Evolutionary conservation across 2,113 vertebrate genomes (phyloP).

Genomic region (Lagopus leucura): DNA sequence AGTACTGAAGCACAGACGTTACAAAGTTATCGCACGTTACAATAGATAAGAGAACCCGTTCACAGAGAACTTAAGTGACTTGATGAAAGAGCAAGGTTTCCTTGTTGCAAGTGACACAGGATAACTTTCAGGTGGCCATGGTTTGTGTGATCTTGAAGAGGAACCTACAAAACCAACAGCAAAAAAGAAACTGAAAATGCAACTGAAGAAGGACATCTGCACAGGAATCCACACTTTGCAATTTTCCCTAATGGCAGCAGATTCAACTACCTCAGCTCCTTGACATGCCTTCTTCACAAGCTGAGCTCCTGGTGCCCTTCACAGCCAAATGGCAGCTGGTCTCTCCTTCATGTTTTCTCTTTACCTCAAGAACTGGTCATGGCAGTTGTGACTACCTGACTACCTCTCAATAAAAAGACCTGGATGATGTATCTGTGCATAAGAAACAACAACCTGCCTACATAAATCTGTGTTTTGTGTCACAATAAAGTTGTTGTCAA

Average conservation of each 20-base stretch:
- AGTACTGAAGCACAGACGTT: not conserved
- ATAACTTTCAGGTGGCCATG: not conserved
- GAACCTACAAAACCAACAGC: not conserved
- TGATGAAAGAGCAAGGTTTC: not conserved
- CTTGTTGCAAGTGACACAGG: not conserved
- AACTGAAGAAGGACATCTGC: not conserved
- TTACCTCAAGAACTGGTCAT: not conserved
- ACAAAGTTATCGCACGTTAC: not conserved
- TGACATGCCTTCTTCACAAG: not conserved
- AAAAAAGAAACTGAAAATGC: not conserved
- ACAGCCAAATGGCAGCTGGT: not conserved
- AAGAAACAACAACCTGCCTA: not conserved
- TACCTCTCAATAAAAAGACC: not conserved
- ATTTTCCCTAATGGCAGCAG: not conserved
- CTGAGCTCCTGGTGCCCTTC: not conserved
- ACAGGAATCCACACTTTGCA: not conserved
- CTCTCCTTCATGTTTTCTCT: not conserved
- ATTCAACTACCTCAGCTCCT: not conserved
- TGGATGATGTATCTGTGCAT: not conserved
- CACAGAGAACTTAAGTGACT: not conserved
- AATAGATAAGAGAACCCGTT: not conserved
- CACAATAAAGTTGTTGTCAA: not conserved
- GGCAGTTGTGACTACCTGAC: not conserved
- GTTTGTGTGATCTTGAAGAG: not conserved
- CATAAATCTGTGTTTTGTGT: not conserved